Conservation (phyloP, 2,888 invertebrate species). For the Odontocerum albicorne region DNA sequence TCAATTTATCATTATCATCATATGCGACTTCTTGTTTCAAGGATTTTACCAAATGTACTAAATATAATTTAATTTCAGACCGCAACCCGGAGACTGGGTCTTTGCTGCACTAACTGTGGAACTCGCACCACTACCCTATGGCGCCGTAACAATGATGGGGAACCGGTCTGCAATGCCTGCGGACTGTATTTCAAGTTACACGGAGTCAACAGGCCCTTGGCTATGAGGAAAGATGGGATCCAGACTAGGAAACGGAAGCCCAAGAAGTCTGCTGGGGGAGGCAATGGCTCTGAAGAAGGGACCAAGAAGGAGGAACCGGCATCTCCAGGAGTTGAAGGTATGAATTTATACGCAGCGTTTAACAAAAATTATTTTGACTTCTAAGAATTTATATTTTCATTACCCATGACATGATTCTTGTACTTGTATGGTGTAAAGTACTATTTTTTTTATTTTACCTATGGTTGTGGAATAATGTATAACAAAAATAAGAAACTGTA, state of each 20-base stretch:
- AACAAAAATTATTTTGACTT: background rate
- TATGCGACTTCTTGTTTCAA: no score
- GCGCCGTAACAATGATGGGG: constrained; percentile 95
- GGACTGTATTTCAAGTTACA: constrained; percentile 96
- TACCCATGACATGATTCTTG: background rate
- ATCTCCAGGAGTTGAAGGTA: constrained; percentile 45
- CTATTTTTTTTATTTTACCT: no score
- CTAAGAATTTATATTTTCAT: background rate
- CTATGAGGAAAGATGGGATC: constrained; percentile 96
- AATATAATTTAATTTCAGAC: constrained; percentile 69
- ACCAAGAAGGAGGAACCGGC: constrained; percentile 52
- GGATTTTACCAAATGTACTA: no score
- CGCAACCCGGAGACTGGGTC: constrained; percentile 83
- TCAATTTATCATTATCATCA: no score
- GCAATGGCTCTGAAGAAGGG: constrained; percentile 48
- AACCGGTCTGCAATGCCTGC: constrained; percentile 98
- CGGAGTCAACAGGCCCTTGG: constrained; percentile 85
- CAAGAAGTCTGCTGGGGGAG: constrained; percentile 69
- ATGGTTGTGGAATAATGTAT: no score
- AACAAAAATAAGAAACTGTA: no score
- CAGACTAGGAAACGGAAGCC: constrained; percentile 95
- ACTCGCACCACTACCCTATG: constrained; percentile 97
- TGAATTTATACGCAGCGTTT: background rate
- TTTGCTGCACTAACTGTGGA: constrained; percentile 95
- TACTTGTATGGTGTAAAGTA: background rate